phyloP scores from a whole-genome alignment of 2,888 invertebrate species.

The Caenorhabditis sp. region DNA sequence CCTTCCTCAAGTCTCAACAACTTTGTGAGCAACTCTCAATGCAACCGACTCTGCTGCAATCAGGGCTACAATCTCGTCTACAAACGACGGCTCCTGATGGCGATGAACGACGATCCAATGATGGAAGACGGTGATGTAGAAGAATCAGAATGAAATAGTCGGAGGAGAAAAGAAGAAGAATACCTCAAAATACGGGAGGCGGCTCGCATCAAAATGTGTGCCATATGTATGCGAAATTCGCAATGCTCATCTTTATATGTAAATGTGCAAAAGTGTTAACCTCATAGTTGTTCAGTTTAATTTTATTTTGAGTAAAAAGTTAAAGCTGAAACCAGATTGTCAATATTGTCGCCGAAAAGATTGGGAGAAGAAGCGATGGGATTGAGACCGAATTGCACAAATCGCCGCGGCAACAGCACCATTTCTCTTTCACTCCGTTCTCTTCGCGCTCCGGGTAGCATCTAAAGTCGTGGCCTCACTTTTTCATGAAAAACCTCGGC shows the following conservation, averaged over 20 bases:
- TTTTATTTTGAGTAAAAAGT: background rate
- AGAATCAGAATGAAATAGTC: no score
- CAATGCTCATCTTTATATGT: slow-evolving; percentile 34
- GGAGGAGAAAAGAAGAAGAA: background rate
- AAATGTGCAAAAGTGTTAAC: slow-evolving; percentile 21
- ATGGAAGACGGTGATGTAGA: no score
- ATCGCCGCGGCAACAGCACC: slow-evolving; percentile 44
- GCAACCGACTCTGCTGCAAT: slow-evolving; percentile 63
- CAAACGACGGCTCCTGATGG: slow-evolving; percentile 57
- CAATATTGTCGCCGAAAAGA: background rate
- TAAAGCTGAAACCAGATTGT: slow-evolving; percentile 8
- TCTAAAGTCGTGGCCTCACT: slow-evolving; percentile 1
- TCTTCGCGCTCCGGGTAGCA: slow-evolving; percentile 34
- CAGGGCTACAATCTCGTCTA: slow-evolving; percentile 66
- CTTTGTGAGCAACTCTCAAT: slow-evolving; percentile 61
- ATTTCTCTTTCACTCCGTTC: slow-evolving; percentile 32
- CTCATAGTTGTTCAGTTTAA: slow-evolving; percentile 38
- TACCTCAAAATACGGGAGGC: slow-evolving; percentile 35
- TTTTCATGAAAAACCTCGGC: background rate
- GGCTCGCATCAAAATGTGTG: slow-evolving; percentile 24
- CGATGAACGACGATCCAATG: slow-evolving; percentile 59
- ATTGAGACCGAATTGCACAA: slow-evolving; percentile 32
- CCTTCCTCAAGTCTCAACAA: slow-evolving; percentile 51
- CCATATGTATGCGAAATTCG: slow-evolving; percentile 45
- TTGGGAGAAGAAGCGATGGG: background rate